These are phyloP conservation scores for Harmothoe impar DNA, from an alignment of 2,888 invertebrate species.

Conservation along the genomic window DNA sequence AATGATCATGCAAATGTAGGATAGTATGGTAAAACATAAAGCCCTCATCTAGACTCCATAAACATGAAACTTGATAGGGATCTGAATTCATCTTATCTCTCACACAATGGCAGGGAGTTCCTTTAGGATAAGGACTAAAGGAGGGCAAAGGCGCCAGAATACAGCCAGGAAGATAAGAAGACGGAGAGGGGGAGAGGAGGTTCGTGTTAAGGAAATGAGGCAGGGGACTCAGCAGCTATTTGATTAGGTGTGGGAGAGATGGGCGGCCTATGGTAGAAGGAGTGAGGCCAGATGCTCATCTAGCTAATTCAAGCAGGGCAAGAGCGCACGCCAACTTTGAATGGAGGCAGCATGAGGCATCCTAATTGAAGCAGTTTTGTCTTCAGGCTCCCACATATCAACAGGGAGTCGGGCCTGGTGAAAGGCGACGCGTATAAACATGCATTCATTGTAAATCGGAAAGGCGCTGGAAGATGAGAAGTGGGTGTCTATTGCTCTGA, in stretches of 20 bases:
- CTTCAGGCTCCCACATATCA: slow-evolving; percentile 22
- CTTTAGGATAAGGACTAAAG: not conserved
- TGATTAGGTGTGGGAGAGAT: not conserved
- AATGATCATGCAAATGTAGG: not conserved
- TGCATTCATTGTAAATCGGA: not conserved
- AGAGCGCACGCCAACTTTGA: not conserved
- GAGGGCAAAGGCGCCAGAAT: not conserved
- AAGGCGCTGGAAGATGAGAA: no score
- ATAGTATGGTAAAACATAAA: slow-evolving; percentile 4
- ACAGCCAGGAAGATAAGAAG: not conserved
- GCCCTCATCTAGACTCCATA: not conserved
- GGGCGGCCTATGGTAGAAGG: not conserved
- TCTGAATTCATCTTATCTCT: not conserved
- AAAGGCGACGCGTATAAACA: not conserved
- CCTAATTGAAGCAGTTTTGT: slow-evolving; percentile 42
- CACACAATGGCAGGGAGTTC: not conserved
- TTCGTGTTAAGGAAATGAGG: slow-evolving; percentile 16
- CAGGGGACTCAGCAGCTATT: not conserved
- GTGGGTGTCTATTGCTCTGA: not conserved
- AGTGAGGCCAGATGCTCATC: not conserved
- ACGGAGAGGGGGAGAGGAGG: no score
- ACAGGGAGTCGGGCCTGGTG: not conserved
- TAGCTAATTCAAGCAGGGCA: slow-evolving; percentile 5
- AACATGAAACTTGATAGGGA: not conserved
- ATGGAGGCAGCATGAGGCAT: not conserved